Percentiles rank a stretch among this genome's conserved stretches.
phyloP scores from a whole-genome alignment of 2,797 vertebrate genomes.

The Buceros bicornis region DNA sequence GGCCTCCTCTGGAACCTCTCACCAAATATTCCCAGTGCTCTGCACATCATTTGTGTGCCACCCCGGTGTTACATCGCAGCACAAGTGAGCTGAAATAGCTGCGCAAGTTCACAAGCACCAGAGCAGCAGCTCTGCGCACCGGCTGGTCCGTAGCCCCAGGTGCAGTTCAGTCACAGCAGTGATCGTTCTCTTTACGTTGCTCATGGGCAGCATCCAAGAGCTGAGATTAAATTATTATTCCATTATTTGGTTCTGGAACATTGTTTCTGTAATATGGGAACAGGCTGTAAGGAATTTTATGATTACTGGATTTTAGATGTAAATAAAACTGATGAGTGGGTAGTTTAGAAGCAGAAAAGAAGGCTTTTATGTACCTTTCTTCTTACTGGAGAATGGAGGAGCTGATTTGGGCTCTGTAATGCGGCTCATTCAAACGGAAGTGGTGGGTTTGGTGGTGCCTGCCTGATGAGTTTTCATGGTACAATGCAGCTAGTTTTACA shows the following conservation, averaged over 20 bases:
- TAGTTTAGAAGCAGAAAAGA: not conserved
- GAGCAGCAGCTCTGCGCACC: not conserved
- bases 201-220: not conserved
- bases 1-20: not conserved
- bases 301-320: not conserved
- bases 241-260: not conserved
- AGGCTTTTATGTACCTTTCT: not conserved
- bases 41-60: not conserved
- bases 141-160: not conserved
- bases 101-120: not conserved
- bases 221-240: not conserved
- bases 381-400: not conserved
- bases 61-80: not conserved
- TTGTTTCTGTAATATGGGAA: not conserved
- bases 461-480: not conserved
- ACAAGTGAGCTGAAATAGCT: not conserved
- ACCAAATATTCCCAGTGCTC: not conserved
- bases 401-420: not conserved
- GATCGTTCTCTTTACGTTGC: rapidly evolving
- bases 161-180: not conserved
- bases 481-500: too few species aligned
- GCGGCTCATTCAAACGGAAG: not conserved
- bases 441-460: not conserved
- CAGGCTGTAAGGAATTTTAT: not conserved
- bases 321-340: not conserved